phyloP scores from a whole-genome alignment of 2,113 vertebrate species.

The Paracanthobrama guichenoti region DNA sequence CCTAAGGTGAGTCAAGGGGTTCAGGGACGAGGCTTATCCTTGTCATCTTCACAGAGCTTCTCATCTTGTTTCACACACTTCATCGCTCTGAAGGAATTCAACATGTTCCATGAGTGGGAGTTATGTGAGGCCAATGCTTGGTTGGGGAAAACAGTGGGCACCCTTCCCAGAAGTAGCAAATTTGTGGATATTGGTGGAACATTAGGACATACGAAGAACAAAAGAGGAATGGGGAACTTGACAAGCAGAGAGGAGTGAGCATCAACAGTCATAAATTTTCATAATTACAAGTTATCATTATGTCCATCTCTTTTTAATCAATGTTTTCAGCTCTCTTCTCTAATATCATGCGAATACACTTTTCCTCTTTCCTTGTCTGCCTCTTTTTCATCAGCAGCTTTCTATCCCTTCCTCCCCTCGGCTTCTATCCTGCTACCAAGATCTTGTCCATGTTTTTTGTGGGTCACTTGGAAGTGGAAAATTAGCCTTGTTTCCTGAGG shows the following conservation, averaged over 20 bases:
- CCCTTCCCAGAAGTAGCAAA: constrained; percentile 64
- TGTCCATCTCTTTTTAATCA: constrained; percentile 5
- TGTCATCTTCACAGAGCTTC: constrained; percentile 64
- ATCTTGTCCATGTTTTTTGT: constrained; percentile 65
- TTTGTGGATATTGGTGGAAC: constrained; percentile 57
- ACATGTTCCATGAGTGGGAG: constrained; percentile 63
- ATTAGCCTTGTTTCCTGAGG: constrained; percentile 73
- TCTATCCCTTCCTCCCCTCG: neutral
- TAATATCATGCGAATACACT: neutral
- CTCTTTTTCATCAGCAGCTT: constrained; percentile 18
- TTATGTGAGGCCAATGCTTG: constrained; percentile 60
- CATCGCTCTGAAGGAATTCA: constrained; percentile 66
- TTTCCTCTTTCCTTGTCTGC: constrained; percentile 39
- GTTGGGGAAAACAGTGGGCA: constrained; percentile 55
- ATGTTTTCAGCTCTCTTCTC: neutral
- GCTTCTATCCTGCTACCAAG: constrained; percentile 58
- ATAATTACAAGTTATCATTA: constrained; percentile 2
- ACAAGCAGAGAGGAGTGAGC: neutral
- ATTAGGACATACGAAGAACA: constrained; percentile 45
- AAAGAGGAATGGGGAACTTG: neutral
- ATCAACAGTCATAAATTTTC: neutral
- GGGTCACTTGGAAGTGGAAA: constrained; percentile 74
- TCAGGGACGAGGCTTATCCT: constrained; percentile 62
- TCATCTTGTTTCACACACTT: constrained; percentile 64
- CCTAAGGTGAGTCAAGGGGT: constrained; percentile 59